These are phyloP conservation scores for Erebia palarica DNA, from an alignment of 2,888 invertebrate genomes.

Conservation along the genomic window DNA sequence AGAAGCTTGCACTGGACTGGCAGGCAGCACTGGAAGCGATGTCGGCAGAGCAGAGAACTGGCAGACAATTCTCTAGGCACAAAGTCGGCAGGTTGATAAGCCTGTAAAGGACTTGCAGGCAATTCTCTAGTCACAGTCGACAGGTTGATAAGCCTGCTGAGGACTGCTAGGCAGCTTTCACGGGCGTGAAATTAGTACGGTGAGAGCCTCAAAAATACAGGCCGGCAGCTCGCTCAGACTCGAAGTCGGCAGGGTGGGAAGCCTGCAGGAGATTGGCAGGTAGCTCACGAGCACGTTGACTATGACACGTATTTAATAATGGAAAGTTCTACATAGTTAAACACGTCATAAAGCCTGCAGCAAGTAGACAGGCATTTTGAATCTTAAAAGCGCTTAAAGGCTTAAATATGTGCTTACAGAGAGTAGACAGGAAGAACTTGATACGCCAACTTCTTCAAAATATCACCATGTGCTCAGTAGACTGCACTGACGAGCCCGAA, in stretches of 20 bases:
- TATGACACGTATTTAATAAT: no score
- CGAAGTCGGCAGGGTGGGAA: not conserved
- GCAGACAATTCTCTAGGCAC: not conserved
- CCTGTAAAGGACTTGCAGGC: not conserved
- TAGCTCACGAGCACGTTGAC: no score
- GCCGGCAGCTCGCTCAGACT: not conserved
- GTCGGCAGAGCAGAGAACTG: not conserved
- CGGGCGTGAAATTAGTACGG: not conserved
- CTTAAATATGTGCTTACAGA: not conserved
- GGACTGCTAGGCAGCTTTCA: not conserved
- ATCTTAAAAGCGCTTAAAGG: not conserved
- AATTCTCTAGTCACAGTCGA: not conserved
- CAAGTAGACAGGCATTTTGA: no score
- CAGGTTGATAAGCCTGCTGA: not conserved
- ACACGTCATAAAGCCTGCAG: no score
- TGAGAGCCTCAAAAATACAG: not conserved
- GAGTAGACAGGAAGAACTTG: not conserved
- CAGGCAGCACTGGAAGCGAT: not conserved
- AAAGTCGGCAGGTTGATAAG: not conserved
- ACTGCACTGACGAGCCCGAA: not conserved
- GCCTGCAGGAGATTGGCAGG: not conserved
- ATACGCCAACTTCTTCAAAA: no score
- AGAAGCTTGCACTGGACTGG: not conserved
- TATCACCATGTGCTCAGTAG: not conserved
- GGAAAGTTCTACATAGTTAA: no score